Conservation (phyloP, 2,888 invertebrate species). For the Leistus spinibarbis region DNA sequence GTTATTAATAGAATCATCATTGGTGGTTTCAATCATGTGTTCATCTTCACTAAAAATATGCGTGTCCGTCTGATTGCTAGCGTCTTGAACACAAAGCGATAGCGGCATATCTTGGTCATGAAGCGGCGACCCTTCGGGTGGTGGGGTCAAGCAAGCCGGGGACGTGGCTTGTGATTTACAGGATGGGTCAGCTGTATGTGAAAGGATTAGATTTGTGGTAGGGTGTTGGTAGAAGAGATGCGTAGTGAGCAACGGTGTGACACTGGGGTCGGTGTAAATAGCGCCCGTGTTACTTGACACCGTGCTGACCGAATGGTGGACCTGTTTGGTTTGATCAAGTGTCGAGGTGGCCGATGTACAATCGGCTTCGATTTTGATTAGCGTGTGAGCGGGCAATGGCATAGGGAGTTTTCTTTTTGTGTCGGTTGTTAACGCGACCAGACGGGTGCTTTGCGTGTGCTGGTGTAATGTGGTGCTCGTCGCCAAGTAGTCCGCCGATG, state of each 20-base stretch:
- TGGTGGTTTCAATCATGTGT: background rate
- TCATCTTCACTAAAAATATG: slow-evolving; percentile 16
- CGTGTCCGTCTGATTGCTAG: slow-evolving; percentile 72
- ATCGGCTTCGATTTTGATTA: slow-evolving; percentile 78
- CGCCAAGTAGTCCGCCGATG: slow-evolving; percentile 62
- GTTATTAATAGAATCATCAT: background rate
- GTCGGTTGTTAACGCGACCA: slow-evolving; percentile 64
- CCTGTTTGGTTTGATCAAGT: slow-evolving; percentile 56
- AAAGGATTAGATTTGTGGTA: slow-evolving; percentile 52
- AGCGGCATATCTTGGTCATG: slow-evolving; percentile 52
- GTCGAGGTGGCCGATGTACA: slow-evolving; percentile 47
- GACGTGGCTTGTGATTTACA: slow-evolving; percentile 59
- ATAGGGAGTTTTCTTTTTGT: slow-evolving; percentile 50
- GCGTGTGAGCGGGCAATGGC: slow-evolving; percentile 58
- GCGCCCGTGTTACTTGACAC: slow-evolving; percentile 53
- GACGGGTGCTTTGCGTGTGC: slow-evolving; percentile 71
- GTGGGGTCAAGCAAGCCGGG: slow-evolving; percentile 67
- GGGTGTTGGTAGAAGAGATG: slow-evolving; percentile 63
- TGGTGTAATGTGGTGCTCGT: slow-evolving; percentile 68
- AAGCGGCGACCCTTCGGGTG: slow-evolving; percentile 55
- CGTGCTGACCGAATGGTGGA: slow-evolving; percentile 53
- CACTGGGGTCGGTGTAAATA: slow-evolving; percentile 59
- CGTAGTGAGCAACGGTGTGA: slow-evolving; percentile 62
- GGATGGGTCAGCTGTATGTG: slow-evolving; percentile 48
- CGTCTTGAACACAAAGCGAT: slow-evolving; percentile 74